phyloP scores from a whole-genome alignment of 2,888 invertebrate species.

The Germaria angustata region DNA sequence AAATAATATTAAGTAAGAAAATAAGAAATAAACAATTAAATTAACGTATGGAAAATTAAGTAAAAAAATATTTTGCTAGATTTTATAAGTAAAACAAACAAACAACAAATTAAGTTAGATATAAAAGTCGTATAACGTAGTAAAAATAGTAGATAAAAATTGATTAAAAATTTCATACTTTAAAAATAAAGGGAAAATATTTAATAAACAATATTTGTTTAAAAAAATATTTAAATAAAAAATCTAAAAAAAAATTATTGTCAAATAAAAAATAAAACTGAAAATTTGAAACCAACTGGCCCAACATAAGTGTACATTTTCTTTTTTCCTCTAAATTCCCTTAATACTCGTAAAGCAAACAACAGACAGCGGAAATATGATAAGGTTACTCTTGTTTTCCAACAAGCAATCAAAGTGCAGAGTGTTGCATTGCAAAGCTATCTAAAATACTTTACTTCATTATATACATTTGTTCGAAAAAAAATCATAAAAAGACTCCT shows the following conservation, averaged over 20 bases:
- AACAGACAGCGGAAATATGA: neutral
- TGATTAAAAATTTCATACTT: conserved; percentile 54
- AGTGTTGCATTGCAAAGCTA: no score
- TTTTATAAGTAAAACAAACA: conserved; percentile 56
- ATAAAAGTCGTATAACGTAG: conserved; percentile 61
- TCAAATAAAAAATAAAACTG: conserved; percentile 19
- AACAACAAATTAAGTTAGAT: conserved; percentile 52
- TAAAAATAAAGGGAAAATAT: conserved; percentile 35
- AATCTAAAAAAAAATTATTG: neutral
- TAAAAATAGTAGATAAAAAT: conserved; percentile 60
- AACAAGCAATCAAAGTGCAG: no score
- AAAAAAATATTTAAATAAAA: conserved; percentile 27
- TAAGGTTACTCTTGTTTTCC: neutral
- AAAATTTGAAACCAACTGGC: conserved; percentile 29
- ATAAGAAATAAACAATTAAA: conserved; percentile 14
- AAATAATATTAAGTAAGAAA: conserved; percentile 55
- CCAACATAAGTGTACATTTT: conserved; percentile 48
- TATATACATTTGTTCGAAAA: no score
- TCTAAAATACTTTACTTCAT: no score
- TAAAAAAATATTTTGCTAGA: conserved; percentile 59
- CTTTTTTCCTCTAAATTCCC: conserved; percentile 7
- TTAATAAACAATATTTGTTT: conserved; percentile 63
- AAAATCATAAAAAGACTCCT: no score
- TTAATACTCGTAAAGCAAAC: neutral
- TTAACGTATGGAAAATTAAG: conserved; percentile 39